phyloP scores from a whole-genome alignment of 2,888 invertebrate genomes.

The Perizoma flavofasciatum region DNA sequence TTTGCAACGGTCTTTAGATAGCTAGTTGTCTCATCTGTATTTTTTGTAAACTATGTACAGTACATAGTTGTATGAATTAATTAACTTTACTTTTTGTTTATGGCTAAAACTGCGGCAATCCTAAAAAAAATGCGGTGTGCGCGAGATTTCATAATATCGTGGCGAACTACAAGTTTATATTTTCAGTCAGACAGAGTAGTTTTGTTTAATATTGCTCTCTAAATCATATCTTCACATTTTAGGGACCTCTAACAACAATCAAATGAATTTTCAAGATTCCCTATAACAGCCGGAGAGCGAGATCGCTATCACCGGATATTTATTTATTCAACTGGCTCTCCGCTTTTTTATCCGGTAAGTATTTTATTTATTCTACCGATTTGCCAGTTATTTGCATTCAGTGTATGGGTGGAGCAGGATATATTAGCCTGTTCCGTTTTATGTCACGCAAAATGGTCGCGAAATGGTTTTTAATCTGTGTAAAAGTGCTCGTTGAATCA shows the following conservation, averaged over 20 bases:
- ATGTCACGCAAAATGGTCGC: conserved; percentile 17
- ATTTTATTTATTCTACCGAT: conserved; percentile 13
- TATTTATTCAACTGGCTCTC: conserved; percentile 18
- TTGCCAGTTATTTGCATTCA: conserved; percentile 19
- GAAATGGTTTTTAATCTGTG: conserved; percentile 13
- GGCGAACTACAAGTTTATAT: too few species aligned
- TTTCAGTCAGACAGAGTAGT: too few species aligned
- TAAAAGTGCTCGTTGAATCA: neutral
- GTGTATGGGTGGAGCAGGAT: conserved; percentile 6
- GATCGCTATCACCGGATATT: conserved; percentile 22
- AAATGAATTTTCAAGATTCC: conserved; percentile 15
- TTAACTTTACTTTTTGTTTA: too few species aligned
- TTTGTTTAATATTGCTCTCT: too few species aligned
- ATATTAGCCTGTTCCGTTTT: conserved; percentile 14
- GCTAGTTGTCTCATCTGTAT: too few species aligned
- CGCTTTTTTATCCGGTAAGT: conserved; percentile 8
- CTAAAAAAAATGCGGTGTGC: too few species aligned
- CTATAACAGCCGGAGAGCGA: conserved; percentile 6
- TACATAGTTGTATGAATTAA: too few species aligned
- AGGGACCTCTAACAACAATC: conserved; percentile 11
- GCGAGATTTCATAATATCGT: too few species aligned
- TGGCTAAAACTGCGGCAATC: too few species aligned
- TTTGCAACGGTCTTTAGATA: too few species aligned
- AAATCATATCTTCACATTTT: too few species aligned
- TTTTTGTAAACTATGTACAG: too few species aligned